phyloP scores from a whole-genome alignment of 1,140 invertebrate species.

The Drosophila littoralis region DNA sequence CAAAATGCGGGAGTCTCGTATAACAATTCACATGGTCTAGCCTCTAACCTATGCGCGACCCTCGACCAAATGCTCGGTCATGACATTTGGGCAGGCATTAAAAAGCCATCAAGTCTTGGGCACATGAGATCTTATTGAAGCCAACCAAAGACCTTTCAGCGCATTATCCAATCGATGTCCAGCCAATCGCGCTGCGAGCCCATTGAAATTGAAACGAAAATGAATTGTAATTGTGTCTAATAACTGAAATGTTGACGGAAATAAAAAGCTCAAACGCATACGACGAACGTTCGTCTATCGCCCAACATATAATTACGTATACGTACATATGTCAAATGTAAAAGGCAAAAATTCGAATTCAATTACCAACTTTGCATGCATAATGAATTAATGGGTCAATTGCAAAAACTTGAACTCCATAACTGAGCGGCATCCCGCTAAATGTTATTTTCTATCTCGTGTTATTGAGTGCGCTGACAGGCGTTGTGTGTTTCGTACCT shows the following conservation, averaged over 20 bases:
- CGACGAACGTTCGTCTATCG: slow-evolving; percentile 8
- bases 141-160: slow-evolving; percentile 61
- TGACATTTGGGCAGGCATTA: slow-evolving; percentile 70
- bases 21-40: slow-evolving; percentile 28
- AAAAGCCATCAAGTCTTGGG: slow-evolving; percentile 60
- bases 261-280: slow-evolving; percentile 37
- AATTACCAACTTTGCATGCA: slow-evolving; percentile 72
- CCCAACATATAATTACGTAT: slow-evolving; percentile 54
- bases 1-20: neutral
- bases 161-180: slow-evolving; percentile 26
- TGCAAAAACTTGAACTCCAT: slow-evolving; percentile 81
- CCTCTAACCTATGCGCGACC: slow-evolving; percentile 42
- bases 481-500: slow-evolving; percentile 13
- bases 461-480: slow-evolving; percentile 41
- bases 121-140: slow-evolving; percentile 57
- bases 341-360: slow-evolving; percentile 61
- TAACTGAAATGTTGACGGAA: slow-evolving; percentile 79
- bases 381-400: slow-evolving; percentile 83
- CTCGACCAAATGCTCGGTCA: slow-evolving; percentile 57
- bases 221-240: slow-evolving; percentile 78
- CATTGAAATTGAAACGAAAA: slow-evolving; percentile 65
- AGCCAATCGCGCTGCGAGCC: slow-evolving; percentile 19
- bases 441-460: slow-evolving; percentile 39
- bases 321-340: slow-evolving; percentile 59
- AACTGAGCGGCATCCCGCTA: slow-evolving; percentile 32